These are phyloP conservation scores for Seira ritae DNA, from an alignment of 2,888 invertebrate genomes.

Conservation along the genomic window DNA sequence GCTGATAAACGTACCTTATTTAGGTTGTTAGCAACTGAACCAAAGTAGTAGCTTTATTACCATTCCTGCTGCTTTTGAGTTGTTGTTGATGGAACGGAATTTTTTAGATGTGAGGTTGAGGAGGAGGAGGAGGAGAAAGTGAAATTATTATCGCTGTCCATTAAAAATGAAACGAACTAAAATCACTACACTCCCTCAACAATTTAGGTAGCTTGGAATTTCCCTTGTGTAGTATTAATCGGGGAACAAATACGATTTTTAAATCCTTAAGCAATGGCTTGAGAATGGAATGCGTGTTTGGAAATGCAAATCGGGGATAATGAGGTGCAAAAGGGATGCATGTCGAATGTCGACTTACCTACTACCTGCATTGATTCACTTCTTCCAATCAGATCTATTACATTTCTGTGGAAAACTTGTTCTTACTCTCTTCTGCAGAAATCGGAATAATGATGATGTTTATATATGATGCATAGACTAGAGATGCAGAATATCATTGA, in stretches of 20 bases:
- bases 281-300: conserved; percentile 30
- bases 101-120: conserved; percentile 30
- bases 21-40: too few species aligned
- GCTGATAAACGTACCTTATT: neutral
- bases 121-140: neutral
- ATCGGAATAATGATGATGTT: too few species aligned
- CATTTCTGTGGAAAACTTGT: neutral
- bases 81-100: conserved; percentile 67
- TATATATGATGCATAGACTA: too few species aligned
- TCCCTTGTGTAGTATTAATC: too few species aligned
- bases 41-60: neutral
- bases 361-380: conserved; percentile 17
- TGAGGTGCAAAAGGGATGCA: conserved; percentile 72
- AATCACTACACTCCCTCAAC: too few species aligned
- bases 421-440: neutral
- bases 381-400: conserved; percentile 6
- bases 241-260: too few species aligned
- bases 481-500: neutral
- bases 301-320: conserved; percentile 72
- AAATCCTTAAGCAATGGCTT: too few species aligned
- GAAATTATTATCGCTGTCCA: neutral
- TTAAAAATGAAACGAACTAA: too few species aligned
- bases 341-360: too few species aligned
- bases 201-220: too few species aligned
- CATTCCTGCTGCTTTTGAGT: too few species aligned